Evolutionary conservation across 2,113 vertebrate genomes (phyloP), one percentile per base, ranked within the genome.

Genomic region (Halichoeres trimaculatus): DNA sequence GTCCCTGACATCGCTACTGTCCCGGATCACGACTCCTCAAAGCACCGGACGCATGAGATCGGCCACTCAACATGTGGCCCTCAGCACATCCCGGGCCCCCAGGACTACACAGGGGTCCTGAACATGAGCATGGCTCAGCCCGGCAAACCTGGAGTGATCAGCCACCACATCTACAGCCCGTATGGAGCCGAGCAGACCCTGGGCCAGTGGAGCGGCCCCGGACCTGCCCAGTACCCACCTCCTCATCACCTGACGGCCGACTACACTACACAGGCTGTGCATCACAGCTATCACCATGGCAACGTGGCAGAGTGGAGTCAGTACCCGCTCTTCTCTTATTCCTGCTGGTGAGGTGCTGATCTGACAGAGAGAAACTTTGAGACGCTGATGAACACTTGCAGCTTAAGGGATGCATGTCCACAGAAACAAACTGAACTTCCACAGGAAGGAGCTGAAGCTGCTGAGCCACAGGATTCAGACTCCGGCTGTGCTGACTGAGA

Each of bases 231-330:
- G 81, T 96, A 96, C 61, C 90, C 94, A 30, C 94, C 24, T 16
- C 90, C 87, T 10, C 94, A 90, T 76, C 94, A 93, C 83, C 94
- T 96, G 75, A 87, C 94, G 55, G 55, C 95, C 0, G 96, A 97
- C 67, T 96, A 95, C 85, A 88, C 90, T 43, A 10, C 93, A 0
- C 96, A 95, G 30, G 94, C 94, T 1, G 82, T 95, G 65, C 92
- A 95, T 4, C 92, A 95, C 0, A 89, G 93, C 63, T 95, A 95
- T 70, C 92, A 95, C 82, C 95, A 96, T 0, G 91, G 94, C 76
- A 91, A 94, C 68, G 6, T 96, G 90, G 85, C 95, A 0, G 96
- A 97, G 81, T 97, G 96, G 96, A 96, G 94, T 91, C 96, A 96
- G 76, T 96, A 96, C 86, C 94, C 96, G 0, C 91, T 98, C 48